Percentiles rank a stretch among this genome's conserved stretches.
Conservation (phyloP, 1,140 invertebrate genomes). For the Drosophila nigromelanica region DNA sequence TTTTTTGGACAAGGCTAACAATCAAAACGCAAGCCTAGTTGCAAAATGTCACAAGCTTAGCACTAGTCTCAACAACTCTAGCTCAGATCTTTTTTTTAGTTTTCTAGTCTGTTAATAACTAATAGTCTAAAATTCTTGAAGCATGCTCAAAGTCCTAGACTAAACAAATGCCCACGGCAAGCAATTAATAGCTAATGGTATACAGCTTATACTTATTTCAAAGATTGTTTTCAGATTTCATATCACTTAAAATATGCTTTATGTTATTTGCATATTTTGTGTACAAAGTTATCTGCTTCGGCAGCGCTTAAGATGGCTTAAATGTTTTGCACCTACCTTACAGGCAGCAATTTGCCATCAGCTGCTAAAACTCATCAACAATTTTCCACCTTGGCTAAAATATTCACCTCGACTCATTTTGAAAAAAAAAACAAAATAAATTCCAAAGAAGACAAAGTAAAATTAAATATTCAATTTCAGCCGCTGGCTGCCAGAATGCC, state of each 20-base stretch:
- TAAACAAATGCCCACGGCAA: background rate
- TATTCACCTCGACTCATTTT: constrained; percentile 6
- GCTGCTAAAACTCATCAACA: constrained; percentile 34
- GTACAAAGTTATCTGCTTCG: constrained; percentile 24
- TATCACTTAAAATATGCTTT: constrained; percentile 15
- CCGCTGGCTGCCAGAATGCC: constrained; percentile 35
- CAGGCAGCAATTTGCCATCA: constrained; percentile 6
- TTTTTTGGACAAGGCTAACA: too few relatives aligned
- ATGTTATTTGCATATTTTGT: constrained; percentile 29
- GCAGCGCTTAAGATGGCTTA: constrained; percentile 9
- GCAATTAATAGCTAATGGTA: background rate
- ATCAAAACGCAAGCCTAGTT: too few relatives aligned
- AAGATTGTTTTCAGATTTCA: constrained; percentile 14
- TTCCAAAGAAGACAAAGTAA: constrained; percentile 55
- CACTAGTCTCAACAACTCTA: too few relatives aligned
- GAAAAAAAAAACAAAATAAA: constrained; percentile 14
- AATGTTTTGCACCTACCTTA: constrained; percentile 20
- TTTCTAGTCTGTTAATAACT: too few relatives aligned
- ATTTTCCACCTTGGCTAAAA: constrained; percentile 22
- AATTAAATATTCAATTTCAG: constrained; percentile 73
- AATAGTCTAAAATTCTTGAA: background rate
- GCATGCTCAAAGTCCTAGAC: background rate
- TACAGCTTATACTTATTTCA: background rate
- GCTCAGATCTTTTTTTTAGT: background rate
- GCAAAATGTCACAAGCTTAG: too few relatives aligned